Evolutionary conservation across 2,113 vertebrate genomes (phyloP), one percentile per base, ranked within the genome.

Genomic region (Gallinago paraguaiae): DNA sequence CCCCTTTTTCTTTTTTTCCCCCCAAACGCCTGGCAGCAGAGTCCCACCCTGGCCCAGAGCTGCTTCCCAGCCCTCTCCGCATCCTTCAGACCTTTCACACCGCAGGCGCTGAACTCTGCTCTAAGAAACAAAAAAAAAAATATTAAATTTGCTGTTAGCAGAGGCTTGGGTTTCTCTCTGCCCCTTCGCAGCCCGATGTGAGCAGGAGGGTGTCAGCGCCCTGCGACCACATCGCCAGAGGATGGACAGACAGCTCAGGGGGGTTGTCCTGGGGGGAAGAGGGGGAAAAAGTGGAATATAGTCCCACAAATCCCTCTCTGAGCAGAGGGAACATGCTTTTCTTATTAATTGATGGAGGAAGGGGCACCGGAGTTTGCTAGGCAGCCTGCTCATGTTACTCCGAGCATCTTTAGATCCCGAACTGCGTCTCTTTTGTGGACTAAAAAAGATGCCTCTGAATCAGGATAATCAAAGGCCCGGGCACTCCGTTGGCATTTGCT

Each of bases 261-360:
- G 46, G 19, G 46, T 46, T 46, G 46, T 46, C 46, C 46, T 46
- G 46, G 18, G 39, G 59, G 35, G 7, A 35, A 84, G 56, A 70
- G 37, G 70, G 30, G 33, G 57, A 23, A 23, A 91, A 92, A 72
- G 54, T 13, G 17, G 50, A 37, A 39, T 53, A 50, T 15, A 23
- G 50, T 46, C 71, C 72, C 82, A 83, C 56, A 68, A 13, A n/a
- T 54, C 92, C 82, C 31, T 83, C 70, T 64, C 78, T 6, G 67
- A 90, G 75, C 37, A 61, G 67, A 91, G 79, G 9, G 84, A 97
- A 92, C 93, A 93, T 91, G 69, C 92, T 96, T 97, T 95, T 96
- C 92, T 90, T 95, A 96, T 96, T 95, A 96, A 97, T 94, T 96
- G 95, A 88, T 39, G 86, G 93, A 96, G 95, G 92, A 95, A 95